Evolutionary conservation across 2,113 vertebrate genomes (phyloP).

Genomic region (Alligator sinensis): DNA sequence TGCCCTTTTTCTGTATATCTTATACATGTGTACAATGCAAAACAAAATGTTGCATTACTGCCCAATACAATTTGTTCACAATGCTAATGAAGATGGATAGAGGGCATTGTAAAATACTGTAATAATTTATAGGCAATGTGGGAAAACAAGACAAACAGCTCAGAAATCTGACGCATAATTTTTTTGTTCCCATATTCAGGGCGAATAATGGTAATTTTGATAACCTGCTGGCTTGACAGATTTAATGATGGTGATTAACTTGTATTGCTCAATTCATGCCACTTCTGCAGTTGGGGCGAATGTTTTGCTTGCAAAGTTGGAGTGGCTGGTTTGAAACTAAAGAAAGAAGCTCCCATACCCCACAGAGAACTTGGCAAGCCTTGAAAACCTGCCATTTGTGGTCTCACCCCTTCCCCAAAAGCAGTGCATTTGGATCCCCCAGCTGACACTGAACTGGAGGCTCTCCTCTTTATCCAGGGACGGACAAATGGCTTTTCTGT

Average conservation of each 20-base stretch:
- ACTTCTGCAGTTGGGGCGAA: background rate
- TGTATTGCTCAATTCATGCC: constrained; percentile 42
- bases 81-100: constrained; percentile 81
- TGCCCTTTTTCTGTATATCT: constrained; percentile 78
- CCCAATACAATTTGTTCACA: constrained; percentile 72
- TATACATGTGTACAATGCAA: constrained; percentile 65
- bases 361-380: background rate
- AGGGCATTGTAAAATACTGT: constrained; percentile 68
- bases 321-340: constrained; percentile 2
- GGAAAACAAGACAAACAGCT: constrained; percentile 56
- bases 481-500: background rate
- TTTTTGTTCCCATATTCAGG: constrained; percentile 71
- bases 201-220: constrained; percentile 67
- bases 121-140: constrained; percentile 66
- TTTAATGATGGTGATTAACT: constrained; percentile 69
- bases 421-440: accelerated
- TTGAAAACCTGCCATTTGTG: background rate
- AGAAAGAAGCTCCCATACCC: background rate
- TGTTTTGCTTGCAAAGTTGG: constrained; percentile 42
- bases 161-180: constrained; percentile 39
- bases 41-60: constrained; percentile 40
- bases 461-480: accelerated
- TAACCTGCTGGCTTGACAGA: constrained; percentile 64
- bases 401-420: background rate
- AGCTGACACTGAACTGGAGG: background rate